A percentile compares a stretch with the other conserved stretches of the same genome.
Evolutionary conservation across 2,888 invertebrate genomes (phyloP).

Genomic region (Archips crataeganus): DNA sequence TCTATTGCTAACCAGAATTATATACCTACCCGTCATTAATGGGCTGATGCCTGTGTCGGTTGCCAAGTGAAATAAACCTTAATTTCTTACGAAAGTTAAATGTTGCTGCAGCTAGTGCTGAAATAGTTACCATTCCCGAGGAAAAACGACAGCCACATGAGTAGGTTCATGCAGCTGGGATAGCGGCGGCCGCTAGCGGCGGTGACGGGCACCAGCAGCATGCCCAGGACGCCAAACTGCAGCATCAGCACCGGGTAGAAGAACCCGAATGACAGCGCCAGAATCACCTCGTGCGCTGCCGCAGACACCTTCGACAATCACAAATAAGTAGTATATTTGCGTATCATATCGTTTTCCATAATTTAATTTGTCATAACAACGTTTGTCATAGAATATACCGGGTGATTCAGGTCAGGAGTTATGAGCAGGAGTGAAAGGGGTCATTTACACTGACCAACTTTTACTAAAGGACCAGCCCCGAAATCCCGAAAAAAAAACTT

Average conservation of each 20-base stretch:
- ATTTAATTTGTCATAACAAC: too few relatives aligned
- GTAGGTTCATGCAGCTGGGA: slow-evolving; percentile 89
- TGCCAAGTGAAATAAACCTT: background rate
- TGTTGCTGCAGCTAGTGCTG: background rate
- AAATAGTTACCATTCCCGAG: slow-evolving; percentile 88
- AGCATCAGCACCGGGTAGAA: slow-evolving; percentile 95
- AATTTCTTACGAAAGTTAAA: background rate
- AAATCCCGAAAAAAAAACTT: too few relatives aligned
- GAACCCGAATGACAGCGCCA: slow-evolving; percentile 92
- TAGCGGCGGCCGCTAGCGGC: slow-evolving; percentile 69
- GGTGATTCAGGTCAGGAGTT: too few relatives aligned
- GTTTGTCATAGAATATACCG: too few relatives aligned
- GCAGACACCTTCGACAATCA: slow-evolving; percentile 88
- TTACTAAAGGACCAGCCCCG: too few relatives aligned
- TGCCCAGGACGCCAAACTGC: slow-evolving; percentile 90
- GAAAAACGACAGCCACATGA: slow-evolving; percentile 93
- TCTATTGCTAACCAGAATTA: too few relatives aligned
- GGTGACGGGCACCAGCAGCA: slow-evolving; percentile 83
- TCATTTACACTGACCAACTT: too few relatives aligned
- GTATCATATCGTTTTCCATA: too few relatives aligned
- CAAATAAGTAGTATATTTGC: background rate
- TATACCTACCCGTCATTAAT: too few relatives aligned
- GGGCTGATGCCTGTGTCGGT: too few relatives aligned
- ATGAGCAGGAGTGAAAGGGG: too few relatives aligned
- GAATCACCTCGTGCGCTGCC: slow-evolving; percentile 94